phyloP scores from a whole-genome alignment of 2,797 vertebrate genomes.

The Varecia variegata region DNA sequence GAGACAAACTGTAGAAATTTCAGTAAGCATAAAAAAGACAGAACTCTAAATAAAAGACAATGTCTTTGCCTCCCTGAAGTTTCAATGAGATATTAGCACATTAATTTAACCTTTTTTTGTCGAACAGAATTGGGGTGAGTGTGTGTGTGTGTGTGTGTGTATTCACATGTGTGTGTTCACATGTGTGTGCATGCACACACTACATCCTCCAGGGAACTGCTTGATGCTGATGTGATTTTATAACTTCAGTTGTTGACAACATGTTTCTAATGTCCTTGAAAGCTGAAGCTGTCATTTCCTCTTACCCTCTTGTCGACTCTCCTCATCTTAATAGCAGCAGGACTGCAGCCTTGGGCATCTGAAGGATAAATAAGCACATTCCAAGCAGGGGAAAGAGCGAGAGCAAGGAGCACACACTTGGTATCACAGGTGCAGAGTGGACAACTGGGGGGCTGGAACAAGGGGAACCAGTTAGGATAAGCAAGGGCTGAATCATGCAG shows the following conservation, averaged over 20 bases:
- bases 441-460: accelerated
- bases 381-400: neutral
- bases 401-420: neutral
- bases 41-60: neutral
- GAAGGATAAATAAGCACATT: neutral
- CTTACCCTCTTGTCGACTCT: neutral
- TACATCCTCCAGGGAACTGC: neutral
- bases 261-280: neutral
- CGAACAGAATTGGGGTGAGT: neutral
- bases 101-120: neutral
- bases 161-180: neutral
- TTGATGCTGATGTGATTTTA: neutral
- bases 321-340: neutral
- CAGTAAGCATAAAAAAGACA: neutral
- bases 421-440: accelerated
- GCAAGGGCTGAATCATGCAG: neutral
- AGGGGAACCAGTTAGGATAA: neutral
- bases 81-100: neutral
- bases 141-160: neutral
- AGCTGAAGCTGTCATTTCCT: neutral
- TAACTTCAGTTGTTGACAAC: neutral
- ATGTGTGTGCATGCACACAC: accelerated
- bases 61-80: neutral
- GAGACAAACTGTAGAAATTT: neutral
- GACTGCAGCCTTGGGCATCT: neutral